Evolutionary conservation across 2,888 invertebrate species (phyloP), one percentile per base, ranked within the genome.

Genomic region (Cataglyphis rosenhaueri): DNA sequence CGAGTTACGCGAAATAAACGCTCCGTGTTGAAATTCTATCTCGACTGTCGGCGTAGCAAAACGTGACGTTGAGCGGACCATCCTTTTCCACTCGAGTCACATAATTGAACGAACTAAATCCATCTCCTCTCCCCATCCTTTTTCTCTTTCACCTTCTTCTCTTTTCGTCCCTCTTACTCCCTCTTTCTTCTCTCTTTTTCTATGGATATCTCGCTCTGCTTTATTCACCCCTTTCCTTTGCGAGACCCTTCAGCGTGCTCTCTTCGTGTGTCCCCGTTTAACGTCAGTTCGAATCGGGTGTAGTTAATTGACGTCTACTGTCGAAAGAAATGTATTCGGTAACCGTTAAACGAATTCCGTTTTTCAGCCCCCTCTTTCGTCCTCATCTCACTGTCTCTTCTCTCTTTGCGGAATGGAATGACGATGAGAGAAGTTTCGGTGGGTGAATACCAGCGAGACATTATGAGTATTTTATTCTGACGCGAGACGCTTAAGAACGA

Each of bases 271-370:
- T 78, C 81, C 84, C 68, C 84, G 81, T 87, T 88, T 86, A 84
- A 85, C 86, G 89, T 89, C 89, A 87, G 85, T 88, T 89, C 84
- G 86, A 88, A 88, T 89, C 85, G 86, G 74, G 83, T 83, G 68
- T 84, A 71, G 87, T 89, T 89, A 89, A 89, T 89, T 89, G 88
- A 89, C 89, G 84, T 89, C 85, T 84, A 85, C 85, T 86, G 87
- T 84, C 84, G 84, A 88, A 89, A 89, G 89, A 89, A 89, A 89
- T 89, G 88, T 89, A 89, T 89, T 89, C 85, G 85, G 84, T 85
- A 87, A 81, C 84, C 85, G 79, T 73, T 89, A 86, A 88, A 88
- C 86, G 86, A 87, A 89, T 89, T 89, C 88, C 86, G 86, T 75
- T 86, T 85, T 81, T 81, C 61, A 61, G 59, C 78, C 59, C 32